phyloP scores from a whole-genome alignment of 2,888 invertebrate species.

The Tenthredo distinguenda region DNA sequence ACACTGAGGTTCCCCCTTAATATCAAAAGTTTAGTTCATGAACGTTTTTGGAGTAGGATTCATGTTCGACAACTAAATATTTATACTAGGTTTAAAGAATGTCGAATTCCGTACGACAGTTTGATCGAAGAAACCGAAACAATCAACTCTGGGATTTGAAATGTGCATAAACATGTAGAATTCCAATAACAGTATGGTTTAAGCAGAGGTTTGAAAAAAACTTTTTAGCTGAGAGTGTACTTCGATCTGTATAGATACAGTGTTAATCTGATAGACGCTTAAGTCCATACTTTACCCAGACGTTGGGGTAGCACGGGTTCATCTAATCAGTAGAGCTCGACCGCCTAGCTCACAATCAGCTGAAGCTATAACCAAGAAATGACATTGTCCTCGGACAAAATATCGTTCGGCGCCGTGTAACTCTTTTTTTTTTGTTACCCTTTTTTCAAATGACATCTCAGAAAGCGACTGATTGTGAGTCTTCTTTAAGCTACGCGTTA shows the following conservation, averaged over 20 bases:
- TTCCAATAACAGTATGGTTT: neutral
- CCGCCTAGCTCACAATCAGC: neutral
- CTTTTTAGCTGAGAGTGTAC: neutral
- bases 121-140: no score
- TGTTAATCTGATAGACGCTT: slow-evolving; percentile 5
- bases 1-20: no score
- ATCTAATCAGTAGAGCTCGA: slow-evolving; percentile 15
- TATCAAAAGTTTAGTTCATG: no score
- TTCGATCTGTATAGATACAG: neutral
- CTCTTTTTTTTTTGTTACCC: neutral
- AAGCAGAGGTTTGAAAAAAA: neutral
- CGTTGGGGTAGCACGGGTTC: neutral
- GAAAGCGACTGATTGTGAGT: neutral
- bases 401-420: neutral
- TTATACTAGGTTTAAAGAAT: no score
- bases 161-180: neutral
- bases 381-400: slow-evolving; percentile 7
- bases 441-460: slow-evolving; percentile 1
- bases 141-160: no score
- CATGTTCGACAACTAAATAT: no score
- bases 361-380: slow-evolving; percentile 4
- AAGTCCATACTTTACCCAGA: slow-evolving; percentile 15
- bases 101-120: no score
- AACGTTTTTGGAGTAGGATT: no score
- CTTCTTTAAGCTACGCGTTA: neutral